Conservation (phyloP, 1,140 invertebrate species). For the Cherax quadricarinatus region DNA sequence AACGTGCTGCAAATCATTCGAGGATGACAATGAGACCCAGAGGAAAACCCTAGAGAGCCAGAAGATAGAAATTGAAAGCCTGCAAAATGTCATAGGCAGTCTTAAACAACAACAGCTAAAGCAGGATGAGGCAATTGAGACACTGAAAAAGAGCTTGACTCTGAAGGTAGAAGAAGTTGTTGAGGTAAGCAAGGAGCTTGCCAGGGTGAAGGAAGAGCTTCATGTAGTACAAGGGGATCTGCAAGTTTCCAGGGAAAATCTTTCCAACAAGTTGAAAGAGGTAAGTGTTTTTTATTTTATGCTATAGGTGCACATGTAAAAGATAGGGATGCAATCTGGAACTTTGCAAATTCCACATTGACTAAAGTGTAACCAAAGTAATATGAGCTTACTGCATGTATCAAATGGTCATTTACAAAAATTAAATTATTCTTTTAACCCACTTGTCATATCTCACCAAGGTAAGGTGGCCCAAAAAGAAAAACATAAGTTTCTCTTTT, state of each 20-base stretch:
- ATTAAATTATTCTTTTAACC: too few relatives aligned
- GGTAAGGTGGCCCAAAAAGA: too few relatives aligned
- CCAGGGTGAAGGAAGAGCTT: constrained; percentile 9
- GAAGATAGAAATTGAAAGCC: not conserved
- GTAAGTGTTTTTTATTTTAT: not conserved
- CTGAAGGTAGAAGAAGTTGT: constrained; percentile 27
- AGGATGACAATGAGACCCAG: constrained; percentile 20
- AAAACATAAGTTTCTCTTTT: too few relatives aligned
- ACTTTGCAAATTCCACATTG: too few relatives aligned
- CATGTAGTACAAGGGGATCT: not conserved
- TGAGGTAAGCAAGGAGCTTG: not conserved
- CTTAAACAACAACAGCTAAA: constrained; percentile 3
- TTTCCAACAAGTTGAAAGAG: constrained; percentile 34
- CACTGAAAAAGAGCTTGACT: not conserved
- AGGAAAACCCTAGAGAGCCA: constrained; percentile 9
- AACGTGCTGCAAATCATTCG: not conserved
- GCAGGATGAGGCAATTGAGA: not conserved
- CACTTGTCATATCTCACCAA: too few relatives aligned
- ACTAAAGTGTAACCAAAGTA: too few relatives aligned
- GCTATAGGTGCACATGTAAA: not conserved
- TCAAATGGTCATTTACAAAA: too few relatives aligned
- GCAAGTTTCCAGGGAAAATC: not conserved
- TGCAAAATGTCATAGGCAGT: not conserved
- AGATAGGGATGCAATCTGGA: not conserved
- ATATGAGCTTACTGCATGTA: too few relatives aligned